Evolutionary conservation across 2,113 vertebrate genomes (phyloP), one percentile per base, ranked within the genome.

Genomic region (Symphodus melops): DNA sequence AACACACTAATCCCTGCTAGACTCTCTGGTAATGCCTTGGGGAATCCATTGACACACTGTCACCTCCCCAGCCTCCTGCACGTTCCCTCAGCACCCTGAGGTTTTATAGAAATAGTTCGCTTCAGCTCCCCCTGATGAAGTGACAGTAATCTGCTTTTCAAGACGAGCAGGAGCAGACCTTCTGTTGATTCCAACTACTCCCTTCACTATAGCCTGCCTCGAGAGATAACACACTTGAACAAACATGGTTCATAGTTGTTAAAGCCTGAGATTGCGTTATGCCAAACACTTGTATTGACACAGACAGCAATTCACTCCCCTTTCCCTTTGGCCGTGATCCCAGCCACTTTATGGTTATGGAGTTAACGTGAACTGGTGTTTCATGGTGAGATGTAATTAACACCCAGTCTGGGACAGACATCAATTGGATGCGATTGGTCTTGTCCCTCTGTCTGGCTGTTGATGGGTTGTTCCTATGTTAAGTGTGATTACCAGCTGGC

Each of bases 401-500:
- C 90, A 89, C 72, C 64, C 62, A n/a, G 68, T 83, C 77, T 88
- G 83, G 79, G 41, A 81, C 72, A 55, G 49, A 53, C 71, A 72
- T 85, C 51, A 72, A 68, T 72, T 62, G 75, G 87, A 78, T 19
- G 70, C 79, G 81, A 87, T 65, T 83, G 58, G 53, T 73, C 84
- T 73, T 63, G 75, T 82, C 60, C 79, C 33, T 67, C 72, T 86
- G 61, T 75, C 76, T 87, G 75, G 78, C 65, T 69, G 75, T 63
- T 60, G 70, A 77, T 68, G 59, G 72, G 75, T 77, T 70, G 55
- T 64, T 86, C 77, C 77, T 76, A 62, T 70, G 82, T 91, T 84
- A 85, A 88, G 86, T 72, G 67, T 85, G 86, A 91, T 90, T 90
- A 89, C 91, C 92, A 91, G 90, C 92, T 92, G 90, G 85, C 74